Percentiles rank a stretch among this genome's conserved stretches.
Evolutionary conservation across 2,113 vertebrate genomes (phyloP).

Genomic region (Cinclus cinclus): DNA sequence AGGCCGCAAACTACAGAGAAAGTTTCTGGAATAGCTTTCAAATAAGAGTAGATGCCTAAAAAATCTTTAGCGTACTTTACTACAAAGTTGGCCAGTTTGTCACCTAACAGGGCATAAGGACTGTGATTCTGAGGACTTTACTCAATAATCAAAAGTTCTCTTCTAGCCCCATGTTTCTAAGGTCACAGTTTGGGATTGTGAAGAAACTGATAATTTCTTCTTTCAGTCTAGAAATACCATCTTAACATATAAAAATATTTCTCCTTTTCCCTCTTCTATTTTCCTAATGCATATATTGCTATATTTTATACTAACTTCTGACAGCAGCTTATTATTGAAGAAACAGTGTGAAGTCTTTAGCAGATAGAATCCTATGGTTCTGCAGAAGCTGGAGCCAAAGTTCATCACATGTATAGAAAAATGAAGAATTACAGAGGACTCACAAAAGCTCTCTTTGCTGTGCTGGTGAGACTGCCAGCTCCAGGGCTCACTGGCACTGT

Average conservation of each 20-base stretch:
- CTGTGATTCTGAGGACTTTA: not conserved
- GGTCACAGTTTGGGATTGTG: not conserved
- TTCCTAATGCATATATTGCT: not conserved
- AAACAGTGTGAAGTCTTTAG: not conserved
- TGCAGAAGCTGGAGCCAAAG: not conserved
- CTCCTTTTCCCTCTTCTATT: not conserved
- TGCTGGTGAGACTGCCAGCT: not conserved
- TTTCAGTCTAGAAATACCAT: not conserved
- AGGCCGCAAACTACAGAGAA: not conserved
- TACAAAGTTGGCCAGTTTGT: not conserved
- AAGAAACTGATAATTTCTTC: not conserved
- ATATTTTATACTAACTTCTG: not conserved
- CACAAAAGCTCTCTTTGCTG: not conserved
- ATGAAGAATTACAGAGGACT: not conserved
- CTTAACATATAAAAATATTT: not conserved
- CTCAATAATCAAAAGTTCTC: not conserved
- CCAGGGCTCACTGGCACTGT: not conserved
- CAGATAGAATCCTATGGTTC: not conserved
- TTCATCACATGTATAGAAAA: not conserved
- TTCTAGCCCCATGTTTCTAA: not conserved
- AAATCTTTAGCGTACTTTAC: not conserved
- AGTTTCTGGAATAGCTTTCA: not conserved
- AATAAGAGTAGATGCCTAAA: not conserved
- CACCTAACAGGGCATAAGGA: not conserved
- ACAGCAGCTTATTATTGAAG: not conserved